Conservation (phyloP, 2,113 vertebrate species). For the Pontoporia blainvillei region DNA sequence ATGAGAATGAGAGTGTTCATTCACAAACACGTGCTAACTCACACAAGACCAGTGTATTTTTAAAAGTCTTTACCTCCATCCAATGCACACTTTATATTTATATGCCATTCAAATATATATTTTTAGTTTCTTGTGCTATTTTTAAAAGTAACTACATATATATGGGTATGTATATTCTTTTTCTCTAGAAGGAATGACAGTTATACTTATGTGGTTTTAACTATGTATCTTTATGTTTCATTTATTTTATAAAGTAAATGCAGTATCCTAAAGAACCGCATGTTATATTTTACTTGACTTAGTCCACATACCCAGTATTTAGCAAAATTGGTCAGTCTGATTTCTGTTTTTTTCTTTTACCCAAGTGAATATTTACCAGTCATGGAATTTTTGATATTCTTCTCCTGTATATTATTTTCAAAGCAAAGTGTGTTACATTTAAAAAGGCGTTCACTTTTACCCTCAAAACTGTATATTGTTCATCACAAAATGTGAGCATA, state of each 20-base stretch:
- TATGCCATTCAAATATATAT: background rate
- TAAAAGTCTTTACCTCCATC: background rate
- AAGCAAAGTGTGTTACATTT: slow-evolving; percentile 8
- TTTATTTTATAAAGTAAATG: background rate
- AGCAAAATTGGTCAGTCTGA: background rate
- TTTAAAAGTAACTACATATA: background rate
- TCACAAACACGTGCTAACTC: background rate
- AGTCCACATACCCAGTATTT: background rate
- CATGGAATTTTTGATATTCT: background rate
- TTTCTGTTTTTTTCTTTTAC: background rate
- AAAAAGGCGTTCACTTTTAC: background rate
- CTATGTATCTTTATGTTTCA: background rate
- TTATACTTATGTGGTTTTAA: background rate
- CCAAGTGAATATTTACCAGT: background rate
- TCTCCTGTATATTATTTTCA: background rate
- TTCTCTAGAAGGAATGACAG: background rate
- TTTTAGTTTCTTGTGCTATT: background rate
- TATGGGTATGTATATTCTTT: background rate
- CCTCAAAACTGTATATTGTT: background rate
- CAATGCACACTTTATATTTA: background rate
- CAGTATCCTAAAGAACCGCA: background rate
- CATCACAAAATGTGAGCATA: background rate
- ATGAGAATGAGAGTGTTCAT: background rate
- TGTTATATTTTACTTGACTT: slow-evolving; percentile 2
- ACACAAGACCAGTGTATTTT: background rate